Evolutionary conservation across 2,797 vertebrate genomes (phyloP).

Genomic region (Hypotaenidia philippensis): DNA sequence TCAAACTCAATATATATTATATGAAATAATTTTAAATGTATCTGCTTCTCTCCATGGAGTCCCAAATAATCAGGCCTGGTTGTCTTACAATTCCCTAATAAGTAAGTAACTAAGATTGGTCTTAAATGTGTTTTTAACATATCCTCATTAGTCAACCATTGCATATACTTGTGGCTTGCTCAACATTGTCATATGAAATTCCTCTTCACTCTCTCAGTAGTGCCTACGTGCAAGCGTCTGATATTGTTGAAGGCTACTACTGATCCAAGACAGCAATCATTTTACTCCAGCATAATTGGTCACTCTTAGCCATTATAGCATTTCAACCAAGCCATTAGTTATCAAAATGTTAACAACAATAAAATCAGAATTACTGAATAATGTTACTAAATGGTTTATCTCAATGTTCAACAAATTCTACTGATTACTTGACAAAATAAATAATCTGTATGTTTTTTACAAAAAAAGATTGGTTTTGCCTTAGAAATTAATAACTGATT

Average conservation of each 20-base stretch:
- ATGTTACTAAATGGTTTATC: background rate
- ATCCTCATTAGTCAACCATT: background rate
- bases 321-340: background rate
- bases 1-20: background rate
- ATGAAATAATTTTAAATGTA: background rate
- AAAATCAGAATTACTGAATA: background rate
- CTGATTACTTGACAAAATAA: background rate
- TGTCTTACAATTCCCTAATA: background rate
- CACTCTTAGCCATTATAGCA: background rate
- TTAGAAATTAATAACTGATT: background rate
- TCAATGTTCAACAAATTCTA: background rate
- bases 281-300: background rate
- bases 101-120: background rate
- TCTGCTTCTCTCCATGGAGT: background rate
- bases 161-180: background rate
- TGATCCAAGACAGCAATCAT: background rate
- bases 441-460: background rate
- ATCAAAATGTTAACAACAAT: background rate
- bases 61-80: background rate
- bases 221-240: background rate
- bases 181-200: background rate
- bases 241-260: background rate
- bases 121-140: slow-evolving; percentile 8
- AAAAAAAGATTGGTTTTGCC: background rate
- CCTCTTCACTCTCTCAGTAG: background rate